phyloP scores from a whole-genome alignment of 2,797 vertebrate species.

The Phoebastria nigripes region DNA sequence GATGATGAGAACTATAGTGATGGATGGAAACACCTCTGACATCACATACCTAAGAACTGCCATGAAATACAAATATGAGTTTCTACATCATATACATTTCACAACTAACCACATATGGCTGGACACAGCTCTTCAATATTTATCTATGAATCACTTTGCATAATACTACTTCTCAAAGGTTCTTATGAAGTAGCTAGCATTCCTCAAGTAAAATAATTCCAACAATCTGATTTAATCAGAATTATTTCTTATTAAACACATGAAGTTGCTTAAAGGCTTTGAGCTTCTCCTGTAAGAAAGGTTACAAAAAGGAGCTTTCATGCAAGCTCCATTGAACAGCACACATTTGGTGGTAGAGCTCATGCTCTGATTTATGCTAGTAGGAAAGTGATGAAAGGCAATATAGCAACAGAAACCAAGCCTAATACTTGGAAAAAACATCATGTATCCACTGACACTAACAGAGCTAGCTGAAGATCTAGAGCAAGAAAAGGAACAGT shows the following conservation, averaged over 20 bases:
- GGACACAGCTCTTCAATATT: not conserved
- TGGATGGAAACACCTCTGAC: not conserved
- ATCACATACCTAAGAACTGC: not conserved
- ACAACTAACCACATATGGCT: not conserved
- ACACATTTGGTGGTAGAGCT: not conserved
- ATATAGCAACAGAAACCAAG: not conserved
- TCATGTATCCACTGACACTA: not conserved
- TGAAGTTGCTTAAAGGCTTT: not conserved
- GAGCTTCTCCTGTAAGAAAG: not conserved
- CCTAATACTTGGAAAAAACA: not conserved
- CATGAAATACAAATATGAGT: not conserved
- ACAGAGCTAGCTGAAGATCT: not conserved
- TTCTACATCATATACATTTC: not conserved
- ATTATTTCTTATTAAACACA: not conserved
- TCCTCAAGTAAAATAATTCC: not conserved
- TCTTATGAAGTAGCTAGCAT: not conserved
- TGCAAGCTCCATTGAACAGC: not conserved
- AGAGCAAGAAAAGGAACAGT: not conserved
- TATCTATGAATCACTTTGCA: not conserved
- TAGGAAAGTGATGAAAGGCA: not conserved
- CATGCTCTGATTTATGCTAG: not conserved
- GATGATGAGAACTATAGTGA: not conserved
- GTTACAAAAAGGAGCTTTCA: not conserved
- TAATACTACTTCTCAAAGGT: constrained; percentile 20
- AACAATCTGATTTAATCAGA: not conserved